These are phyloP conservation scores for Turritopsis dohrnii DNA, from an alignment of 30 jellyfish, hydroid and myxozoan species.

Conservation along the genomic window DNA sequence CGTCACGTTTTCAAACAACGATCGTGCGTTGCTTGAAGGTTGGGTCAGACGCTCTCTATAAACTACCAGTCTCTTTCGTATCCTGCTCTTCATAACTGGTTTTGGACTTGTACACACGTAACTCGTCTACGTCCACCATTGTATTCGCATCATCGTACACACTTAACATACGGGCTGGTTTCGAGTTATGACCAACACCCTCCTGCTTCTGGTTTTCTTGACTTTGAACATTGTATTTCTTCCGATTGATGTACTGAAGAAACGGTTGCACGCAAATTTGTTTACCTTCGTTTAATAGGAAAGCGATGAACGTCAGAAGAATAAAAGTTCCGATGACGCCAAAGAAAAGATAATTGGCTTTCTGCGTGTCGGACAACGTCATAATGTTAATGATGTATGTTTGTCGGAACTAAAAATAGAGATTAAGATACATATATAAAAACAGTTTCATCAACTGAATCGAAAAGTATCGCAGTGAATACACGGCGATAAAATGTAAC, in stretches of 20 bases:
- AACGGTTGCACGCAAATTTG: conserved; percentile 3
- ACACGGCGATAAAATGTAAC: too few relatives aligned
- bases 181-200: neutral
- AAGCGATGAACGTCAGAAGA: neutral
- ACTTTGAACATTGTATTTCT: neutral
- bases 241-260: neutral
- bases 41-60: neutral
- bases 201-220: neutral
- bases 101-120: neutral
- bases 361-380: neutral
- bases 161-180: neutral
- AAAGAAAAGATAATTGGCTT: neutral
- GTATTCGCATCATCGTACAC: neutral
- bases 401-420: neutral
- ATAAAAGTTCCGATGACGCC: conserved; percentile 4
- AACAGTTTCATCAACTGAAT: too few relatives aligned
- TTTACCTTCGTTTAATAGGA: conserved; percentile 7
- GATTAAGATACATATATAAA: too few relatives aligned
- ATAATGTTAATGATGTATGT: neutral
- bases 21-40: neutral
- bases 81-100: neutral
- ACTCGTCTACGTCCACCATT: neutral
- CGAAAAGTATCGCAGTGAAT: too few relatives aligned
- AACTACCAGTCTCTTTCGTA: neutral
- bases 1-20: neutral